Percentiles rank a stretch among this genome's conserved stretches.
Conservation (phyloP, 2,113 vertebrate genomes). For the Cebidichthys violaceus region DNA sequence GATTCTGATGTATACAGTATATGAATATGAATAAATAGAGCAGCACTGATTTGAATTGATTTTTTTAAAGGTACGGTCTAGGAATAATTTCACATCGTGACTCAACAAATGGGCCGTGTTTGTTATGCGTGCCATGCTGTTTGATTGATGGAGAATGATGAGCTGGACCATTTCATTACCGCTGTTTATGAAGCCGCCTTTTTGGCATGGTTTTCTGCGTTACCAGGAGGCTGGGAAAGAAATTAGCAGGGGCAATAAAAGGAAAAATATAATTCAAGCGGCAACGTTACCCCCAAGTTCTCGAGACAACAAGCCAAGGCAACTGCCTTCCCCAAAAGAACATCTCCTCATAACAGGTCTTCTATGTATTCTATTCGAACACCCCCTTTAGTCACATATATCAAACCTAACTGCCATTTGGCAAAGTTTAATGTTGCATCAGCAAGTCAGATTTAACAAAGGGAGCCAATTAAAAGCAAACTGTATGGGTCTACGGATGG, state of each 20-base stretch:
- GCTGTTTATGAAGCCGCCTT: neutral
- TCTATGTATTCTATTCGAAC: neutral
- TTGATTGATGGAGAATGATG: conserved; percentile 37
- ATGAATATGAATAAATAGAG: conserved; percentile 36
- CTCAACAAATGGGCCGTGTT: conserved; percentile 11
- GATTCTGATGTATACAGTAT: neutral
- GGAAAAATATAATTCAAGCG: neutral
- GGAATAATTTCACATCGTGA: neutral
- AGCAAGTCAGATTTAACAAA: conserved; percentile 24
- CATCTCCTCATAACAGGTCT: neutral
- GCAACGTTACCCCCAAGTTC: neutral
- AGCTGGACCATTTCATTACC: neutral
- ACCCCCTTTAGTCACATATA: neutral
- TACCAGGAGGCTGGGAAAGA: neutral
- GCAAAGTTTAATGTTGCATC: conserved; percentile 32
- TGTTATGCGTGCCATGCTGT: conserved; percentile 7
- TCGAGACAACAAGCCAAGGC: neutral
- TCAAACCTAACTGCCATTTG: conserved; percentile 33
- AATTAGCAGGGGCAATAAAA: neutral
- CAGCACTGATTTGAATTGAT: conserved; percentile 52
- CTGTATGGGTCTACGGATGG: neutral
- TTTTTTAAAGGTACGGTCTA: conserved; percentile 14
- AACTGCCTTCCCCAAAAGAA: neutral
- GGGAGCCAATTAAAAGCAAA: conserved; percentile 46
- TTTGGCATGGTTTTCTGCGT: neutral